Percentiles rank a stretch among this genome's conserved stretches.
phyloP scores from a whole-genome alignment of 2,888 invertebrate species.

The Trichopria drosophilae region DNA sequence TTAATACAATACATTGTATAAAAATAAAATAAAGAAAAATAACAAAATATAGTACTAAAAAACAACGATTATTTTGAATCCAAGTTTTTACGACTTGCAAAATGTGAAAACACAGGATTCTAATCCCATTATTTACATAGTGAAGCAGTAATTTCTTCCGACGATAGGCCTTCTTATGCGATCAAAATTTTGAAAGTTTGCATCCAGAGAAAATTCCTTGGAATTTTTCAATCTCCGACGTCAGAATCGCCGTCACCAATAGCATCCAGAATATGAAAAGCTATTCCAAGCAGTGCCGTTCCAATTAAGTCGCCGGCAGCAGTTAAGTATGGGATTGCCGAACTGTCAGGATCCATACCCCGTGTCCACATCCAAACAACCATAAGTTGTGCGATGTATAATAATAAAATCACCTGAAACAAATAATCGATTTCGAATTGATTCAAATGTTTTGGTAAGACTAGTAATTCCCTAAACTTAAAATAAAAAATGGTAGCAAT shows the following conservation, averaged over 20 bases:
- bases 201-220: conserved; percentile 18
- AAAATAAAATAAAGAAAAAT: too few species aligned
- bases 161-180: too few species aligned
- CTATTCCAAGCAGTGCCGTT: conserved; percentile 74
- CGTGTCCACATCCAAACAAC: conserved; percentile 81
- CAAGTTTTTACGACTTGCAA: too few species aligned
- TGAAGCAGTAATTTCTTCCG: too few species aligned
- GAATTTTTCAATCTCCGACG: conserved; percentile 65
- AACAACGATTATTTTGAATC: too few species aligned
- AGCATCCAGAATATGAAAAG: conserved; percentile 72
- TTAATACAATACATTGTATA: too few species aligned
- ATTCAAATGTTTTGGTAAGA: too few species aligned
- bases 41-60: too few species aligned
- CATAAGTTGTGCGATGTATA: conserved; percentile 80
- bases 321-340: conserved; percentile 86
- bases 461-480: not conserved
- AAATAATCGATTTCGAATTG: too few species aligned
- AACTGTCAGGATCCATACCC: conserved; percentile 85
- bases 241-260: conserved; percentile 77
- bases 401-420: conserved; percentile 67
- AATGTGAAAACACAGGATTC: too few species aligned
- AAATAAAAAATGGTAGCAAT: not conserved
- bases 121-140: too few species aligned
- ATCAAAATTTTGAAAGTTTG: too few species aligned
- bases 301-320: conserved; percentile 88